Conservation (phyloP, 2,113 vertebrate genomes). For the Craseonycteris thonglongyai region DNA sequence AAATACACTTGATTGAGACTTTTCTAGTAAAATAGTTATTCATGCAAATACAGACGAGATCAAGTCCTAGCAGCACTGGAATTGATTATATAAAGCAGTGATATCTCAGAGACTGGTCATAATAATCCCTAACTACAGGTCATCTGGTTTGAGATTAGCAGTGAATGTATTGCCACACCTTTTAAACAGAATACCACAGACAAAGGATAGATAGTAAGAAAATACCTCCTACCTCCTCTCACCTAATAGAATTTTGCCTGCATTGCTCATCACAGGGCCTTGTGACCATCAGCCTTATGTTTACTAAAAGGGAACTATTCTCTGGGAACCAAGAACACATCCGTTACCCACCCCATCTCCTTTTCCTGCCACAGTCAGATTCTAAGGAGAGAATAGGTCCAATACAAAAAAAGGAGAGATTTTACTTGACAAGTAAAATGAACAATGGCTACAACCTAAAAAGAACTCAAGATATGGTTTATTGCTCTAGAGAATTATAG, state of each 20-base stretch:
- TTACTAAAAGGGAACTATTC: background rate
- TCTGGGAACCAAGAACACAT: background rate
- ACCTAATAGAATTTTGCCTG: background rate
- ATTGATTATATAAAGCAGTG: background rate
- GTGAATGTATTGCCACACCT: background rate
- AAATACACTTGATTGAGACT: background rate
- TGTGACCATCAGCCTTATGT: background rate
- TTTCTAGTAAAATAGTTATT: background rate
- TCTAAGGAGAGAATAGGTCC: background rate
- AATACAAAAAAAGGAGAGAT: background rate
- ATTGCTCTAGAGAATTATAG: background rate
- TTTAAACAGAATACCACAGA: background rate
- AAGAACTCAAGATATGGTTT: background rate
- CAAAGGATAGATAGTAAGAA: background rate
- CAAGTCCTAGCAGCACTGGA: background rate
- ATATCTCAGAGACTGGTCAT: background rate
- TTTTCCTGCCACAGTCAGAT: background rate
- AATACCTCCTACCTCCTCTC: background rate
- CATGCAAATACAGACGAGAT: conserved; percentile 4
- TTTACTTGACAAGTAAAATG: background rate
- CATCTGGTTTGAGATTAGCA: background rate
- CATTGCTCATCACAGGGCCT: background rate
- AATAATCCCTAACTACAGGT: background rate
- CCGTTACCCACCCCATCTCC: background rate
- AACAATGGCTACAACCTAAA: background rate